A percentile compares a stretch with the other conserved stretches of the same genome.
These are phyloP conservation scores for Calonectris borealis DNA, from an alignment of 2,113 vertebrate genomes.

Conservation along the genomic window DNA sequence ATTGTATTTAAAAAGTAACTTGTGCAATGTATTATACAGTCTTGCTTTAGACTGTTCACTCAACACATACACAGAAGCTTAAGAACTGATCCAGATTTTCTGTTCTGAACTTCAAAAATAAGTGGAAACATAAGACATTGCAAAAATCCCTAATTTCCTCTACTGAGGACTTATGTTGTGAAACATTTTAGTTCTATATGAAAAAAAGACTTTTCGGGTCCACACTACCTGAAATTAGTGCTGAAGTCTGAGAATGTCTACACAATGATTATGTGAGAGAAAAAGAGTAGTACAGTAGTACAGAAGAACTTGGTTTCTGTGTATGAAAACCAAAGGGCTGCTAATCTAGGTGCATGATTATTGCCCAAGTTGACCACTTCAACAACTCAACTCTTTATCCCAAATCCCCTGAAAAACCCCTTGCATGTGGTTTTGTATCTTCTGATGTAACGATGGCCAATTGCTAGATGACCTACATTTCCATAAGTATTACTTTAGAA, in stretches of 20 bases:
- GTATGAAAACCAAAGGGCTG: not conserved
- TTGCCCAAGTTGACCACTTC: not conserved
- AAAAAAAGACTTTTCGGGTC: not conserved
- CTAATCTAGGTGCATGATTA: not conserved
- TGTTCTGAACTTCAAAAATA: conserved; percentile 4
- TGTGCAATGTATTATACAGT: conserved; percentile 14
- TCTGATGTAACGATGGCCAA: not conserved
- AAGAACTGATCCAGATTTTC: conserved; percentile 11
- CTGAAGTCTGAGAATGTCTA: not conserved
- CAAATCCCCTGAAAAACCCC: not conserved
- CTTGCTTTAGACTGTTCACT: not conserved
- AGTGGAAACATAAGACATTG: not conserved
- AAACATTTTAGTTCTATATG: not conserved
- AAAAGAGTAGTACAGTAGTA: not conserved
- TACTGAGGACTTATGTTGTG: not conserved
- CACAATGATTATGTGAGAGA: not conserved
- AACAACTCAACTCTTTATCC: not conserved
- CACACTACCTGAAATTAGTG: not conserved
- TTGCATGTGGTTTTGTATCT: not conserved
- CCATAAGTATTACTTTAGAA: not conserved
- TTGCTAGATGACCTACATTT: not conserved
- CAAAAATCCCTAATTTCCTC: not conserved
- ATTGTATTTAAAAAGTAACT: conserved; percentile 55
- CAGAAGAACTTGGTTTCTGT: not conserved
- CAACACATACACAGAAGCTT: not conserved